Conservation (phyloP, 2,797 vertebrate genomes). For the Pangasius krempfi region DNA sequence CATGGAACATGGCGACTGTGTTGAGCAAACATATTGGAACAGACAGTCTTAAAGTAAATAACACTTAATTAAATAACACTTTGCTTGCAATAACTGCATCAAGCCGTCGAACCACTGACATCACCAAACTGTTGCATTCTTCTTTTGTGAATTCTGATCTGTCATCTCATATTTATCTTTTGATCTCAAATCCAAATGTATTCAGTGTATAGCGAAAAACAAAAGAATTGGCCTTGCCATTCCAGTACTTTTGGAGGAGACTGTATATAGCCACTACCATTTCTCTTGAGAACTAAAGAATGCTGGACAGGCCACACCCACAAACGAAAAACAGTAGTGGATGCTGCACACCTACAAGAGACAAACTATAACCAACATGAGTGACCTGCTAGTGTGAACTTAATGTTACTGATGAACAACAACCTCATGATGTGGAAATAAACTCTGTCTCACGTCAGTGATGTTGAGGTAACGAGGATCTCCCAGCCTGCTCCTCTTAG, state of each 20-base stretch:
- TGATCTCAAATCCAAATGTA: too few species aligned
- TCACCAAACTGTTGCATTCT: too few species aligned
- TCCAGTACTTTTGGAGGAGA: not conserved
- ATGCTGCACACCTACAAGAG: not conserved
- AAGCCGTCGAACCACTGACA: too few species aligned
- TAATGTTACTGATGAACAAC: not conserved
- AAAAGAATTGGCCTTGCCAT: not conserved
- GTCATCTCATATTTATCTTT: too few species aligned
- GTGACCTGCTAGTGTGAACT: not conserved
- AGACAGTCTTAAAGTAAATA: too few species aligned
- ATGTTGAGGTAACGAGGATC: slow-evolving; percentile 90
- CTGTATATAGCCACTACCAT: too few species aligned
- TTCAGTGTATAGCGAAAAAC: not conserved
- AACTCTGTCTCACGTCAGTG: slow-evolving; percentile 78
- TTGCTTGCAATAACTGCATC: too few species aligned
- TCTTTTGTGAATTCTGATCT: too few species aligned
- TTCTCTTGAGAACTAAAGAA: not conserved
- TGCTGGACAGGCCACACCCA: not conserved
- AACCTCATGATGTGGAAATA: not conserved
- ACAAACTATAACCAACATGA: not conserved
- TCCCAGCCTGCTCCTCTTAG: slow-evolving; percentile 90
- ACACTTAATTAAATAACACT: too few species aligned
- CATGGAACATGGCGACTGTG: too few species aligned
- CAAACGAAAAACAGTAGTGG: not conserved
- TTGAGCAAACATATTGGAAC: too few species aligned